Conservation (phyloP, 2,888 invertebrate species). For the Xylota segnis region DNA sequence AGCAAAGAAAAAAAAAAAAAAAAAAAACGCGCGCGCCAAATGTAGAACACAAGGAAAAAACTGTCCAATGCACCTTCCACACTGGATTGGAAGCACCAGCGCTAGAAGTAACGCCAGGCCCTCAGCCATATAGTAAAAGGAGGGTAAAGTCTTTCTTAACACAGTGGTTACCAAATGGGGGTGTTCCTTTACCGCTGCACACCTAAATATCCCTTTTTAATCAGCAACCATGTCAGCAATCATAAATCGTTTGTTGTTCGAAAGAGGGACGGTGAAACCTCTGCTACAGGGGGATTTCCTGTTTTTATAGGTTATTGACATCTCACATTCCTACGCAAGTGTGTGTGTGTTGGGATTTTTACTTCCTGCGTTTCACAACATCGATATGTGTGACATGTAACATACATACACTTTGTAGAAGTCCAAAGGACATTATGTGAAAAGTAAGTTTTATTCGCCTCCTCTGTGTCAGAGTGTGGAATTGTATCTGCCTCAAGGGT, state of each 20-base stretch:
- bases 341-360: conserved; percentile 16
- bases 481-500: conserved; percentile 59
- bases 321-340: conserved; percentile 10
- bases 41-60: conserved; percentile 45
- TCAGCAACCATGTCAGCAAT: conserved; percentile 38
- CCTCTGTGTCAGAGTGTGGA: conserved; percentile 19
- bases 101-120: not conserved
- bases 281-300: conserved; percentile 57
- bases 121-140: not conserved
- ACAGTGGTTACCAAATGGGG: conserved; percentile 45
- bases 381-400: conserved; percentile 37
- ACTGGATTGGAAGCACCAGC: conserved; percentile 6
- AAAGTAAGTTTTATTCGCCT: conserved; percentile 13
- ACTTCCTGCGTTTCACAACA: conserved; percentile 63
- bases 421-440: conserved; percentile 47
- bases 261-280: conserved; percentile 31
- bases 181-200: conserved; percentile 27
- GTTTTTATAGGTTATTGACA: conserved; percentile 73
- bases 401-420: not conserved
- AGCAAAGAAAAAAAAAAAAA: conserved; percentile 12
- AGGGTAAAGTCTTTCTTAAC: conserved; percentile 17
- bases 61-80: conserved; percentile 40
- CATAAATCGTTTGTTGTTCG: conserved; percentile 44
- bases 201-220: conserved; percentile 47
- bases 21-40: conserved; percentile 19